These are phyloP conservation scores for Muscicapa comitata DNA, from an alignment of 2,797 vertebrate genomes.

Conservation along the genomic window DNA sequence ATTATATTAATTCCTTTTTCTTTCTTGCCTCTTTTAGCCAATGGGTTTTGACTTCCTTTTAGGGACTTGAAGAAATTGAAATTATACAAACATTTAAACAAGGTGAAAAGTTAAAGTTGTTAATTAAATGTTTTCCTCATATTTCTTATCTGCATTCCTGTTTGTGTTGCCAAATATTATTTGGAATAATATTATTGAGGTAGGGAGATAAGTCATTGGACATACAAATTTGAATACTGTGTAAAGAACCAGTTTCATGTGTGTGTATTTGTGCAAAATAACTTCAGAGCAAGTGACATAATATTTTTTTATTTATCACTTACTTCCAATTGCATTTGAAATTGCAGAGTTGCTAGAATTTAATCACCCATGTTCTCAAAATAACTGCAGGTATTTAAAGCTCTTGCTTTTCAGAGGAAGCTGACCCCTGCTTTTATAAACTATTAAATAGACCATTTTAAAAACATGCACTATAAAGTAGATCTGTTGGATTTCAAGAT, in stretches of 20 bases:
- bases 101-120: neutral
- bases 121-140: neutral
- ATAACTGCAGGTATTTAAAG: constrained; percentile 65
- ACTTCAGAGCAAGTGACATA: constrained; percentile 14
- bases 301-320: constrained; percentile 61
- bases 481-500: neutral
- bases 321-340: constrained; percentile 50
- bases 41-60: neutral
- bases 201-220: neutral
- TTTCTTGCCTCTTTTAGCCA: neutral
- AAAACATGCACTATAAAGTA: neutral
- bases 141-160: neutral
- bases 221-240: neutral
- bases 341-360: constrained; percentile 59
- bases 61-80: neutral
- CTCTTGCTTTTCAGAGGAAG: constrained; percentile 49
- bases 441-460: constrained; percentile 24
- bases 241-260: neutral
- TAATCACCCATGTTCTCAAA: constrained; percentile 58
- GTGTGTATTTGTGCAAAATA: neutral
- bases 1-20: neutral
- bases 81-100: neutral
- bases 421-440: constrained; percentile 61
- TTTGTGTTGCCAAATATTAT: neutral
- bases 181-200: neutral